Base-by-base conservation (phyloP, 2,888 invertebrate genomes). In the Pterostichus madidus region DNA sequence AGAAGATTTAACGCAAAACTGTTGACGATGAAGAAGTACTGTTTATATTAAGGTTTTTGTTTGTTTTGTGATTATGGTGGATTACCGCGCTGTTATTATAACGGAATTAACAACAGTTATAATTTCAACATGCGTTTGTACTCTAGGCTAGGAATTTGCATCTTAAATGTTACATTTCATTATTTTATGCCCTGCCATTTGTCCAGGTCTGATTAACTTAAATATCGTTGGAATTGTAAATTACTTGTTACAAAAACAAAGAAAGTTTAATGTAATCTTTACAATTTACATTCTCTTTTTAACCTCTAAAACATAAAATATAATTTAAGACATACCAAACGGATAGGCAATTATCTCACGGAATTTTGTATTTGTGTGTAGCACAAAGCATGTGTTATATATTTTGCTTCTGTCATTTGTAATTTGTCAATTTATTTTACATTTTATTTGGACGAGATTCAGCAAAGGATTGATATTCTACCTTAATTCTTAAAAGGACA, bases 101-200 rank as follows among this genome's bases (percentile, higher is more conserved):
- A 64, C 32, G 32, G 13, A 64, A 64, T 64, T 64, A 64, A 64
- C 64, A 64, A 35, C 64, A 64, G 64, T 64, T 64, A 64, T 64
- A 64, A 64, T 64, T 64, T 64, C 64, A 64, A 35, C 64, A 64
- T 64, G 64, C 64, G 32, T 32, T 64, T 24, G 2, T n/a, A 49
- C 35, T 39, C 35, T 35, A 64, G 64, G 35, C 64, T 64, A 64
- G 32, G 64, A 32, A 64, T 64, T 64, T 64, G 64, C 64, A 64
- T 32, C 32, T 32, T 64, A 64, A 32, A 32, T 64, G 35, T 35
- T 59, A 59, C 59, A 59, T 59, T 59, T 59, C 32, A 64, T 64
- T 64, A 64, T 11, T 49, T 2, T 32, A 64, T 64, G n/a, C n/a
- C 31, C 31, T 32, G 13, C 13, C 8, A 35, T 64, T 64, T 64